Evolutionary conservation across 1,140 invertebrate species (phyloP).

Genomic region (Drosophila willistoni): DNA sequence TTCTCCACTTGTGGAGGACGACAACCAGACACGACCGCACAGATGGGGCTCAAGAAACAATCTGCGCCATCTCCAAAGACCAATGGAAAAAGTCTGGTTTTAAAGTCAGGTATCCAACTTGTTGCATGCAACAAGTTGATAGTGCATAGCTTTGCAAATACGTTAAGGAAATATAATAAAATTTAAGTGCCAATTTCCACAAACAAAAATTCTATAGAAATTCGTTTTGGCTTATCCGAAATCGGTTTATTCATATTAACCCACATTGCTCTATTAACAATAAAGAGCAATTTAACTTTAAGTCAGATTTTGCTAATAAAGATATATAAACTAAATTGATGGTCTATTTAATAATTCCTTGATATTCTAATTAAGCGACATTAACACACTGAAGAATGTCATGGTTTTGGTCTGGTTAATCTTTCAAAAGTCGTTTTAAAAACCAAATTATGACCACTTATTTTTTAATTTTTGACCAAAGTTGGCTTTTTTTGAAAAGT

Average conservation of each 20-base stretch:
- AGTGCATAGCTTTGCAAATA: not conserved
- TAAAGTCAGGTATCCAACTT: constrained; percentile 15
- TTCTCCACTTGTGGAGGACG: not conserved
- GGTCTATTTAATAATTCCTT: no score
- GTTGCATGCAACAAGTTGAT: constrained; percentile 46
- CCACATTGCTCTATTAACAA: not conserved
- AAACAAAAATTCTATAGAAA: not conserved
- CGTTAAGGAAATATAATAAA: not conserved
- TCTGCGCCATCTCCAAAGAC: constrained; percentile 20
- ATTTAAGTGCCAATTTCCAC: not conserved
- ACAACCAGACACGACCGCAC: constrained; percentile 28
- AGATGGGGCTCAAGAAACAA: constrained; percentile 30
- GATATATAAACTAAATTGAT: no score
- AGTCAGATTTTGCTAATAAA: no score
- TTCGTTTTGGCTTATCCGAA: not conserved
- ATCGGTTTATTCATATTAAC: not conserved
- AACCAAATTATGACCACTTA: no score
- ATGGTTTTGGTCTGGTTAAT: no score
- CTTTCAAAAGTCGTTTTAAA: no score
- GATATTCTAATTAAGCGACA: no score
- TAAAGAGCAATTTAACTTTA: no score
- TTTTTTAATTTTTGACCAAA: no score
- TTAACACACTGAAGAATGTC: no score
- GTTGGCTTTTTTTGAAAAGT: no score
- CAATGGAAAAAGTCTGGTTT: not conserved